Evolutionary conservation across 2,113 vertebrate genomes (phyloP).

Genomic region (Aptenodytes patagonicus): DNA sequence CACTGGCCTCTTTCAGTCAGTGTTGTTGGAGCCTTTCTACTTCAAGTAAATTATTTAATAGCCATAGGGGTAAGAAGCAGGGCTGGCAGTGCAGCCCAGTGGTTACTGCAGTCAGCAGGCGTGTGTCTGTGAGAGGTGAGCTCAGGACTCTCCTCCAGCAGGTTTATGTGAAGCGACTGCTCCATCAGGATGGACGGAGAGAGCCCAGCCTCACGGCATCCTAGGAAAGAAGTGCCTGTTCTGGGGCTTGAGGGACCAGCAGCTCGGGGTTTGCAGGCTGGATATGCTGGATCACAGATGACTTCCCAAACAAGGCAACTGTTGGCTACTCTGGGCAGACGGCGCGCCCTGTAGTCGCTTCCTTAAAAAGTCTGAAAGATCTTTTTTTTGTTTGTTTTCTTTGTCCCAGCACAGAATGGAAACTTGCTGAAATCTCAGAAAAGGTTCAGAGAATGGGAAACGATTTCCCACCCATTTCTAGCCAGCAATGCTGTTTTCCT

Average conservation of each 20-base stretch:
- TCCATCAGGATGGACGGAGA: not conserved
- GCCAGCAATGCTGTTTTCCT: constrained; percentile 40
- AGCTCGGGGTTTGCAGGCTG: not conserved
- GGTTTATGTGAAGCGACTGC: not conserved
- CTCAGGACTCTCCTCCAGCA: not conserved
- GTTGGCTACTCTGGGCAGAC: not conserved
- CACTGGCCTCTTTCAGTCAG: not conserved
- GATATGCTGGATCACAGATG: not conserved
- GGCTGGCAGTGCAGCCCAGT: not conserved
- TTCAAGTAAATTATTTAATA: not conserved
- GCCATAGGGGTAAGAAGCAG: not conserved
- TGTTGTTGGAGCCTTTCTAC: not conserved
- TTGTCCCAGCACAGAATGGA: constrained; percentile 48
- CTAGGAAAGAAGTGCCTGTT: not conserved
- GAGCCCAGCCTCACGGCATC: not conserved
- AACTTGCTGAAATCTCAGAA: constrained; percentile 54
- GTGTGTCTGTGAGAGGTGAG: not conserved
- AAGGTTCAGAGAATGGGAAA: constrained; percentile 44
- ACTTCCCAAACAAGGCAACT: not conserved
- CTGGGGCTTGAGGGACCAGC: not conserved
- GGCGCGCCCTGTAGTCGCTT: not conserved
- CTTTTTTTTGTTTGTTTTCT: constrained; percentile 1
- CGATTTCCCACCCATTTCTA: constrained; percentile 51
- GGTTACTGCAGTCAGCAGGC: not conserved
- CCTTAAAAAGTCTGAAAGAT: constrained; percentile 1